These are phyloP conservation scores for Typhlichthys subterraneus DNA, from an alignment of 2,797 vertebrate genomes.

Conservation along the genomic window DNA sequence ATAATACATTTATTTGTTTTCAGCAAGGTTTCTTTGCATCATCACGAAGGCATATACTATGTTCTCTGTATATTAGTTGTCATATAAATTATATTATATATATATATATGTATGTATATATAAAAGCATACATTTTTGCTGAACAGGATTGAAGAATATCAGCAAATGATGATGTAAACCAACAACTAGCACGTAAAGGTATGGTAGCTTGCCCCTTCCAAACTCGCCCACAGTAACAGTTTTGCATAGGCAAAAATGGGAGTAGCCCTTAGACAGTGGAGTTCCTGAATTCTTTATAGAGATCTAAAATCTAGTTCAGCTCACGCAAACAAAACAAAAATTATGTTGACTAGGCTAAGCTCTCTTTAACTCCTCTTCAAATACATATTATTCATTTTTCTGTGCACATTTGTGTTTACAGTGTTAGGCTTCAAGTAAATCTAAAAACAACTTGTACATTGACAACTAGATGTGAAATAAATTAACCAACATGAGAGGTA, in stretches of 20 bases:
- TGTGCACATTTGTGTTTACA: constrained; percentile 82
- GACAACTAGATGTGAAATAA: constrained; percentile 87
- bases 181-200: constrained; percentile 83
- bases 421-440: constrained; percentile 88
- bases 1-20: constrained; percentile 91
- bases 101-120: constrained; percentile 88
- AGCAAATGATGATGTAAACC: constrained; percentile 97
- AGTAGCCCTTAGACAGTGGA: constrained; percentile 96
- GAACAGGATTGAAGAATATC: constrained; percentile 91
- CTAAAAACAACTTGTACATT: constrained; percentile 79
- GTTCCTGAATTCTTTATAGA: constrained; percentile 94
- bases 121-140: constrained; percentile 88
- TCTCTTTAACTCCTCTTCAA: constrained; percentile 70
- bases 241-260: constrained; percentile 99
- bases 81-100: constrained; percentile 80
- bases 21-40: constrained; percentile 88
- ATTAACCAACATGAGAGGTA: constrained; percentile 94
- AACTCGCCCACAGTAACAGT: constrained; percentile 91
- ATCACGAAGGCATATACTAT: constrained; percentile 82
- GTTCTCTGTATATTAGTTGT: constrained; percentile 82
- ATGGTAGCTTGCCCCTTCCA: constrained; percentile 82
- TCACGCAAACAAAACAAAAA: constrained; percentile 61
- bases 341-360: constrained; percentile 73
- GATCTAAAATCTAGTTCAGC: constrained; percentile 80
- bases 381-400: constrained; percentile 70